Base-by-base conservation (phyloP, 2,888 invertebrate genomes). In the Glomeris marginata region DNA sequence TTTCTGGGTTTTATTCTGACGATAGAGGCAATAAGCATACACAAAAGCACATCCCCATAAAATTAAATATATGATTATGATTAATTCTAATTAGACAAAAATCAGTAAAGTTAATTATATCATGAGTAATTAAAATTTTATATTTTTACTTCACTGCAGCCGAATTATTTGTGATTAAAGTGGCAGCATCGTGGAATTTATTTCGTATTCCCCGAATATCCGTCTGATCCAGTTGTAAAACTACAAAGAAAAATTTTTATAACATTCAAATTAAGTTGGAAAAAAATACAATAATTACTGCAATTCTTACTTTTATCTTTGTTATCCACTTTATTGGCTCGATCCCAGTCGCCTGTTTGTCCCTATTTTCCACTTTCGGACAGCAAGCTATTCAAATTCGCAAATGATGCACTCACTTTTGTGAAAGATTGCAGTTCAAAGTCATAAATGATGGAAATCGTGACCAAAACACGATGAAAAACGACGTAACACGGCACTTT, bases 1-100 rank as follows among this genome's bases (percentile, higher is more conserved):
- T 60, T 87, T 85, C 47, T 78, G 74, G 1, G 87, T 82, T 60
- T 80, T 77, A 67, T 95, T 94, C 47, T 88, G 73, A 15, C 97
- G 81, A 68, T 98, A 98, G 61, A 87, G 81, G 59, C 87, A 81
- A 62, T 98, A 98, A 0, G 94, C 88, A 66, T 84, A 86, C 68
- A 97, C 97, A 71, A 95, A 95, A 44, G 77, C 69, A 57, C 87
- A 66, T n/a, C n/a, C 13, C 50, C 1, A 37, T 20, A 13, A 33
- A 16, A 15, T 59, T 56, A 37, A 51, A 1, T 41, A 10, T 47
- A 44, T 38, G 3, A 6, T 11, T 4, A n/a, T 4, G 34, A 10
- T 45, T 3, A 45, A 37, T 52, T 13, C 50, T 44, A 8, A 42
- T n/a, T 41, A 47, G 28, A 41, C 22, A 21, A 11, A 36, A 46